Conservation (phyloP, 2,888 invertebrate species). For the Apotomis turbidana region DNA sequence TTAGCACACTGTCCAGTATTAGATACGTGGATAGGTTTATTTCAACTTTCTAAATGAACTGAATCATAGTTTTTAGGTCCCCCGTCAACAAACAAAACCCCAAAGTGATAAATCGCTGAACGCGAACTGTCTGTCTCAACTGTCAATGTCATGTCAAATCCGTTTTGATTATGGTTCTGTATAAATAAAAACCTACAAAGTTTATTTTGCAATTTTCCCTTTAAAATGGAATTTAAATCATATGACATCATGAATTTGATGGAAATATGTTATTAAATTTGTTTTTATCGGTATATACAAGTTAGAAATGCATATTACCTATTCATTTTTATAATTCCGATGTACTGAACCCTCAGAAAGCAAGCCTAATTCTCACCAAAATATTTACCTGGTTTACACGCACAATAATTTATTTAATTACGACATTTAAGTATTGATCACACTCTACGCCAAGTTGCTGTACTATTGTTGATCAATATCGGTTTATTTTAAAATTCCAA, state of each 20-base stretch:
- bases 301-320: too few species aligned
- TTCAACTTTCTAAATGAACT: constrained; percentile 38
- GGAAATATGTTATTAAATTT: too few species aligned
- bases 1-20: constrained; percentile 26
- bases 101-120: constrained; percentile 18
- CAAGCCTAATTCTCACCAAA: not conserved
- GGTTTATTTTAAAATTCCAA: constrained; percentile 2
- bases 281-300: too few species aligned
- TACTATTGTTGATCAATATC: not conserved
- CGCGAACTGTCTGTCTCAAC: constrained; percentile 3
- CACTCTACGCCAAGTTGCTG: constrained; percentile 6
- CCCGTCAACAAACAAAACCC: constrained; percentile 40
- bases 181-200: not conserved
- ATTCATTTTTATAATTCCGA: not conserved
- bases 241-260: too few species aligned
- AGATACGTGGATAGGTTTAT: constrained; percentile 26
- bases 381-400: not conserved
- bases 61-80: constrained; percentile 32
- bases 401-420: not conserved
- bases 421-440: not conserved
- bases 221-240: too few species aligned
- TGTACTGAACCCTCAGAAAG: not conserved
- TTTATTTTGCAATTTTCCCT: too few species aligned
- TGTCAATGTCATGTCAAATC: constrained; percentile 35
- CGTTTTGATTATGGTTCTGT: constrained; percentile 18